Conservation (phyloP, 1,140 invertebrate genomes). For the Drosophila nasuta region DNA sequence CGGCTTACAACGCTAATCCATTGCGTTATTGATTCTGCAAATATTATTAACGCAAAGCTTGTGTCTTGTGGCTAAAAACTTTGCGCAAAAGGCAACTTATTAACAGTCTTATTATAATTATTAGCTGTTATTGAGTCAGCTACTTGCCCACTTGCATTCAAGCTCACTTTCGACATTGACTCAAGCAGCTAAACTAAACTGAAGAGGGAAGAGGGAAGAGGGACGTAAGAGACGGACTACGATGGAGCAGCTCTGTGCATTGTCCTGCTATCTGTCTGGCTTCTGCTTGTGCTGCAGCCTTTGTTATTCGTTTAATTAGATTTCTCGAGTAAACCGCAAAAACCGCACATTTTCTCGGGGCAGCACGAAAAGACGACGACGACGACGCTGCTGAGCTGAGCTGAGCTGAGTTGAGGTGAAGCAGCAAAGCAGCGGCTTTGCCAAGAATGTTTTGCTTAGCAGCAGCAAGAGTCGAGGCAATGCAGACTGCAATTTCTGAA, state of each 20-base stretch:
- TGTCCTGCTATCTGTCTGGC: slow-evolving; percentile 27
- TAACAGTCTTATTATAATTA: slow-evolving; percentile 41
- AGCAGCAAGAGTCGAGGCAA: slow-evolving; percentile 16
- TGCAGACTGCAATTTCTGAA: slow-evolving; percentile 71
- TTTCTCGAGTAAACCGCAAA: slow-evolving; percentile 78
- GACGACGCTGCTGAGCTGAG: background rate
- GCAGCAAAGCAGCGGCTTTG: slow-evolving; percentile 30
- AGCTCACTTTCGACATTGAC: slow-evolving; percentile 28
- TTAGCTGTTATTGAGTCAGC: slow-evolving; percentile 32
- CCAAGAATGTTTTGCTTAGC: slow-evolving; percentile 58
- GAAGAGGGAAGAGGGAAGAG: background rate
- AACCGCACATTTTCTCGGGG: slow-evolving; percentile 81
- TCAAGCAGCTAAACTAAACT: background rate
- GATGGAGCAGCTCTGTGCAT: background rate
- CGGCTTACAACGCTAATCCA: background rate
- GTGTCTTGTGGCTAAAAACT: slow-evolving; percentile 5
- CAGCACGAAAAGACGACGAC: slow-evolving; percentile 31
- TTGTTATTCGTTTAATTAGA: slow-evolving; percentile 83
- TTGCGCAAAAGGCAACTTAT: slow-evolving; percentile 7
- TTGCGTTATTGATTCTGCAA: slow-evolving; percentile 2
- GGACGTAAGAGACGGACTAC: background rate
- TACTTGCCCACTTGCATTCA: slow-evolving; percentile 5
- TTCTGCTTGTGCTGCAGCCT: slow-evolving; percentile 47
- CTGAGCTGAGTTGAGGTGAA: slow-evolving; percentile 30
- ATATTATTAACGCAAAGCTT: slow-evolving; percentile 1